A percentile compares a stretch with the other conserved stretches of the same genome.
Conservation (phyloP, 2,888 invertebrate species). For the Diplazon laetatorius region DNA sequence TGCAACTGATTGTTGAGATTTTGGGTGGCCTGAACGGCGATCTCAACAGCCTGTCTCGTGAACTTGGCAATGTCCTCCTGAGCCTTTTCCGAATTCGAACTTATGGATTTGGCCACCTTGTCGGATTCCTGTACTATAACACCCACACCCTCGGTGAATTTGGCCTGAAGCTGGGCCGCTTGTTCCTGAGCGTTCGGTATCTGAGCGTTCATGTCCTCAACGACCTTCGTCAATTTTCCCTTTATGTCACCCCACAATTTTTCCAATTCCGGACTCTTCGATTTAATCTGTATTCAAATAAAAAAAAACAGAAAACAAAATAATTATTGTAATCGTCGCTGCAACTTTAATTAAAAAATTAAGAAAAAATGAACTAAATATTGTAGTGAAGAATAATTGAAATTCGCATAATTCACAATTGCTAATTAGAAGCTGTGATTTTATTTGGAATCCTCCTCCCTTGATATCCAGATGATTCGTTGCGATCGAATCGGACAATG, state of each 20-base stretch:
- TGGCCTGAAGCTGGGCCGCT: slow-evolving; percentile 73
- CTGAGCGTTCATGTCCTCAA: slow-evolving; percentile 75
- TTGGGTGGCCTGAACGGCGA: slow-evolving; percentile 76
- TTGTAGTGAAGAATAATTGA: too few relatives aligned
- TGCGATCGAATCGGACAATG: neutral
- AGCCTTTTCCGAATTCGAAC: slow-evolving; percentile 74
- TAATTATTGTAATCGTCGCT: too few relatives aligned
- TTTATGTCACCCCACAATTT: slow-evolving; percentile 74
- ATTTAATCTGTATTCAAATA: slow-evolving; percentile 72
- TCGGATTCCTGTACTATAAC: slow-evolving; percentile 76
- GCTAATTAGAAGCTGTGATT: too few relatives aligned
- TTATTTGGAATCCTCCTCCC: too few relatives aligned
- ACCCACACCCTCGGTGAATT: slow-evolving; percentile 76
- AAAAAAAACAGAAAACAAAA: too few relatives aligned
- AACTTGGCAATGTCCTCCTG: slow-evolving; percentile 77
- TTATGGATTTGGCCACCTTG: slow-evolving; percentile 74
- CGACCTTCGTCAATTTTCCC: slow-evolving; percentile 71
- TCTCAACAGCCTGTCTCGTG: slow-evolving; percentile 77
- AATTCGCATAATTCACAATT: too few relatives aligned
- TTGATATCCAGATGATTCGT: neutral
- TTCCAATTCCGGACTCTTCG: slow-evolving; percentile 78
- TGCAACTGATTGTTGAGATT: slow-evolving; percentile 77
- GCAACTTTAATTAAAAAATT: neutral
- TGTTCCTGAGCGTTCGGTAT: slow-evolving; percentile 78
- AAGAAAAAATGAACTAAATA: neutral